Evolutionary conservation across 2,888 invertebrate species (phyloP), one percentile per base, ranked within the genome.

Genomic region (Aporophyla nigra): DNA sequence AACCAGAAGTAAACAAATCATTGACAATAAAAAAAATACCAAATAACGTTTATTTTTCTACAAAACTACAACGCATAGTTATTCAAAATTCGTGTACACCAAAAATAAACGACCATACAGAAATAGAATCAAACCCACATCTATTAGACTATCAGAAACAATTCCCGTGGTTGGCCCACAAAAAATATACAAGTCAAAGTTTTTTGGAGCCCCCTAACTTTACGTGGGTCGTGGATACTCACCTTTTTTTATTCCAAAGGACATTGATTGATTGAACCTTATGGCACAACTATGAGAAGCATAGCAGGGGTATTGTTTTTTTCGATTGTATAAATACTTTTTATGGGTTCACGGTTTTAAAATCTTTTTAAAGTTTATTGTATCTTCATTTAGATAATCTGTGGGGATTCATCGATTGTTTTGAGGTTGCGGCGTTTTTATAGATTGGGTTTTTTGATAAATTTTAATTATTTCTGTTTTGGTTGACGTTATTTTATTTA

Each of bases 191-290:
- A 93, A 93, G 93, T 88, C 90, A 90, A 91, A 90, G 88, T 95
- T 95, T 95, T 96, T 94, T 92, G 92, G 90, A 92, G 92, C 91
- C 92, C 92, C 89, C 92, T 85, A 92, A 94, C 93, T 95, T 95
- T 94, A 96, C 95, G 95, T 96, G 96, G 96, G 96, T 95, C 95
- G 95, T 91, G 93, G 91, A 91, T 90, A 92, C 91, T 93, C 93
- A 88, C 87, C 89, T 88, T 94, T 95, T 94, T 95, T 96, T 95
- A 94, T 93, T 94, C 94, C 93, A 93, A 93, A 93, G 93, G 96
- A 96, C 96, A 94, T 96, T 96, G 96, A 96, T 96, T 96, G 96
- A 96, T 96, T 95, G 95, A 93, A 94, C 96, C 94, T 95, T 95
- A 95, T 94, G 93, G 93, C 91, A 92, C 89, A 92, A 92, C 95